Conservation (phyloP, 2,797 vertebrate genomes). For the Tauraco hartlaubi region DNA sequence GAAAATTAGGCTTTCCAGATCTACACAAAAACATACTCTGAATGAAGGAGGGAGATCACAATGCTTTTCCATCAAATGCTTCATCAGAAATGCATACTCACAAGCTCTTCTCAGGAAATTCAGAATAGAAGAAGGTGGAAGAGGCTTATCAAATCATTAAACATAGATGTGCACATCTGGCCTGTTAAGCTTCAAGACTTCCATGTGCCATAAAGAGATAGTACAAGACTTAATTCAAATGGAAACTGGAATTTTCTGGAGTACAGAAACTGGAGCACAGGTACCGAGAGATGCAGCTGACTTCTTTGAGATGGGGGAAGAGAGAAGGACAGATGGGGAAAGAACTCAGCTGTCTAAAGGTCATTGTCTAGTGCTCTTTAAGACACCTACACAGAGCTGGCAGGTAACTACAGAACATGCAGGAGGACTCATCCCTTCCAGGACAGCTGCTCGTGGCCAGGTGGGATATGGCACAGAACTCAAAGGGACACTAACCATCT, state of each 20-base stretch:
- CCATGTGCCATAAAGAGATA: not conserved
- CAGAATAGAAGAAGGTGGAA: not conserved
- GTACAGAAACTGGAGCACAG: too few species aligned
- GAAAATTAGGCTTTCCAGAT: slow-evolving; percentile 15
- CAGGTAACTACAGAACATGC: not conserved
- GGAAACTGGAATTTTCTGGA: not conserved
- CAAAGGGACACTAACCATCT: not conserved
- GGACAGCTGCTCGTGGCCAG: not conserved
- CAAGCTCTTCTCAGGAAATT: not conserved
- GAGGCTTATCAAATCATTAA: slow-evolving; percentile 55
- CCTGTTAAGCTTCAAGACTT: not conserved
- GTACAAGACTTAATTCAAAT: not conserved
- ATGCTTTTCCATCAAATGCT: slow-evolving; percentile 39
- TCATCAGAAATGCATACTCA: slow-evolving; percentile 53
- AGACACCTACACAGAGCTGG: not conserved
- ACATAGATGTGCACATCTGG: slow-evolving; percentile 19
- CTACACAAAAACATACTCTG: slow-evolving; percentile 25
- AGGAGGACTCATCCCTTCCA: not conserved
- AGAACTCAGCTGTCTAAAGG: not conserved
- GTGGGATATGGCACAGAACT: not conserved
- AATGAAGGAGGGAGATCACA: not conserved
- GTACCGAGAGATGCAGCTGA: not conserved
- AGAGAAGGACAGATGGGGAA: not conserved
- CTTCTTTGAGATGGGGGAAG: not conserved
- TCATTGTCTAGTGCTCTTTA: not conserved